Conservation (phyloP, 1,140 invertebrate species). For the Drosophila quadrilineata region DNA sequence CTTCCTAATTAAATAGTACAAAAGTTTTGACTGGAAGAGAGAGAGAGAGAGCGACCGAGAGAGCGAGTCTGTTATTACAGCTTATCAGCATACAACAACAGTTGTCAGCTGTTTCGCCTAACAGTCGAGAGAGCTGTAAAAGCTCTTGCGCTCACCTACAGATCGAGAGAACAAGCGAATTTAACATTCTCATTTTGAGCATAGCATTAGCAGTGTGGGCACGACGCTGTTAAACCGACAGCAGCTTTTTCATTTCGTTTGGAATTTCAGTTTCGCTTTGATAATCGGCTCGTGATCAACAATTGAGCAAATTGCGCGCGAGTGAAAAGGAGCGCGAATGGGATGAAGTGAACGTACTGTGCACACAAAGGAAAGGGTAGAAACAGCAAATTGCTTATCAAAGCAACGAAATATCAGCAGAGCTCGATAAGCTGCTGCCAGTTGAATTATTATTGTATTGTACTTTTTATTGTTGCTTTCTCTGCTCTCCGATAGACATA, state of each 20-base stretch:
- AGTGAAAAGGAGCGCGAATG: not conserved
- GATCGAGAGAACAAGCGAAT: not conserved
- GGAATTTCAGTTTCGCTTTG: conserved; percentile 35
- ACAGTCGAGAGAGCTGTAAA: not conserved
- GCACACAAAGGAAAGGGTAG: not conserved
- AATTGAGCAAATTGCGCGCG: not conserved
- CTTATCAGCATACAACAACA: not conserved
- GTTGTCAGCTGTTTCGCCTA: too few relatives aligned
- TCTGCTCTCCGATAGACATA: conserved; percentile 6
- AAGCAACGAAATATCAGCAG: conserved; percentile 22
- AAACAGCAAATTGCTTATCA: conserved; percentile 33
- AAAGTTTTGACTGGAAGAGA: not conserved
- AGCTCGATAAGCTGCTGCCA: conserved; percentile 25
- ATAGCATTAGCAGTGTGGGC: conserved; percentile 7
- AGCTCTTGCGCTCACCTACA: conserved; percentile 20
- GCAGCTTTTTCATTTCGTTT: conserved; percentile 16
- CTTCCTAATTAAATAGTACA: too few relatives aligned
- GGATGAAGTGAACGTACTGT: not conserved
- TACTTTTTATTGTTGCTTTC: conserved; percentile 21
- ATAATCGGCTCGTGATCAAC: conserved; percentile 38
- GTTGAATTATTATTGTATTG: conserved; percentile 15
- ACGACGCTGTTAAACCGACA: not conserved
- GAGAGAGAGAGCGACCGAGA: not conserved
- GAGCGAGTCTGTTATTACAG: not conserved
- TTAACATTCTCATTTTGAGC: conserved; percentile 1